phyloP scores from a whole-genome alignment of 2,888 invertebrate genomes.

The Augiades crinisus region DNA sequence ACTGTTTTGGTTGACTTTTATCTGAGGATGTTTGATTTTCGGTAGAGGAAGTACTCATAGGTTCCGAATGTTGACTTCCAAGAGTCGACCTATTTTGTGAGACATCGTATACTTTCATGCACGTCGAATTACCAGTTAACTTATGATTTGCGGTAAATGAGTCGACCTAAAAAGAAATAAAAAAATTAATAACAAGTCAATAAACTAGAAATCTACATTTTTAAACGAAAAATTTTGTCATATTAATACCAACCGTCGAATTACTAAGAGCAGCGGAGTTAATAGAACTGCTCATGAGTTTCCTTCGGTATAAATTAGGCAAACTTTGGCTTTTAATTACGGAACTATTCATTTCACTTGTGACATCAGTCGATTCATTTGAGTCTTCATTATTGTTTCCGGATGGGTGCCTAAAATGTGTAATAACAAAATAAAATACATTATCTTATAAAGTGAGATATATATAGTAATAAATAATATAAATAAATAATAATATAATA shows the following conservation, averaged over 20 bases:
- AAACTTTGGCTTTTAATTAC: constrained; percentile 89
- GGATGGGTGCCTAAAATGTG: constrained; percentile 85
- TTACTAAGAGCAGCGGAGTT: constrained; percentile 83
- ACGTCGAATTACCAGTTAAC: constrained; percentile 63
- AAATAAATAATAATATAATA: constrained; percentile 6
- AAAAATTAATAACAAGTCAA: constrained; percentile 16
- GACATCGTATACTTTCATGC: constrained; percentile 76
- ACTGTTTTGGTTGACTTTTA: constrained; percentile 83
- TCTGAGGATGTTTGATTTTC: constrained; percentile 74
- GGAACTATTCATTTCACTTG: constrained; percentile 81
- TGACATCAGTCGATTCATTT: constrained; percentile 76
- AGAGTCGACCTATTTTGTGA: constrained; percentile 67
- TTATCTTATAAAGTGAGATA: too few relatives aligned
- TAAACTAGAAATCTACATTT: too few relatives aligned
- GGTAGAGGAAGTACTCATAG: constrained; percentile 77
- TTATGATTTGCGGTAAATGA: constrained; percentile 74
- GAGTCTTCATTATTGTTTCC: constrained; percentile 87
- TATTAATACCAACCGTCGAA: constrained; percentile 81
- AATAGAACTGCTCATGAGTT: constrained; percentile 74
- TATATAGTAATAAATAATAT: background rate
- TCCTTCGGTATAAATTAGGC: constrained; percentile 86
- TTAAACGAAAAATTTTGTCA: constrained; percentile 20
- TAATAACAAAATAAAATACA: background rate
- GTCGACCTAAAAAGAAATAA: constrained; percentile 65
- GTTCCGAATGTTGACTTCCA: constrained; percentile 74